A percentile compares a stretch with the other conserved stretches of the same genome.
phyloP scores from a whole-genome alignment of 2,888 invertebrate species.

The Elysia crispata region DNA sequence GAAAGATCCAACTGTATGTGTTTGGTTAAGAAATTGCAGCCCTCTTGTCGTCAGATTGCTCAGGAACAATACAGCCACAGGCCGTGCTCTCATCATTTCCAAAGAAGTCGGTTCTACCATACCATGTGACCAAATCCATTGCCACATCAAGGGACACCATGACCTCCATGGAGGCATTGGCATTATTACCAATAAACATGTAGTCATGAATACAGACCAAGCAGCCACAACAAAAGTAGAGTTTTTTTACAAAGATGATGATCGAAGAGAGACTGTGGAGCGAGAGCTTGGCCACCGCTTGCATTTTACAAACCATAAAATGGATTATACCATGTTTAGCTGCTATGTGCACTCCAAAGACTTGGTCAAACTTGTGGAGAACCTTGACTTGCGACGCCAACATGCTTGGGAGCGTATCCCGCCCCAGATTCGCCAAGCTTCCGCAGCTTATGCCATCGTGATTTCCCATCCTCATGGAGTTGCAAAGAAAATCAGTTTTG shows the following conservation, averaged over 20 bases:
- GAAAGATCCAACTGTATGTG: slow-evolving; percentile 15
- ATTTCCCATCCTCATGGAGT: slow-evolving; percentile 47
- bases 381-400: background rate
- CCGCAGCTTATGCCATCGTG: slow-evolving; percentile 30
- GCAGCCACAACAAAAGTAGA: slow-evolving; percentile 36
- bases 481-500: slow-evolving; percentile 37
- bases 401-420: slow-evolving; percentile 29
- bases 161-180: slow-evolving; percentile 33
- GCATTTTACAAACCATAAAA: slow-evolving; percentile 16
- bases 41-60: slow-evolving; percentile 36
- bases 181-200: slow-evolving; percentile 46
- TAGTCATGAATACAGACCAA: slow-evolving; percentile 11
- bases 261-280: background rate
- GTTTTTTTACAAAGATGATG: slow-evolving; percentile 38
- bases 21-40: slow-evolving; percentile 37
- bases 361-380: slow-evolving; percentile 1
- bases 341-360: slow-evolving; percentile 35
- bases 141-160: slow-evolving; percentile 12
- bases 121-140: background rate
- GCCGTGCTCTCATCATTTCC: slow-evolving; percentile 27
- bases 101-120: background rate
- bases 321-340: slow-evolving; percentile 42
- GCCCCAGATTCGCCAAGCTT: background rate
- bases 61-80: slow-evolving; percentile 28
- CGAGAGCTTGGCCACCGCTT: slow-evolving; percentile 4